Evolutionary conservation across 2,888 invertebrate genomes (phyloP).

Genomic region (Meiosimyza decipiens): DNA sequence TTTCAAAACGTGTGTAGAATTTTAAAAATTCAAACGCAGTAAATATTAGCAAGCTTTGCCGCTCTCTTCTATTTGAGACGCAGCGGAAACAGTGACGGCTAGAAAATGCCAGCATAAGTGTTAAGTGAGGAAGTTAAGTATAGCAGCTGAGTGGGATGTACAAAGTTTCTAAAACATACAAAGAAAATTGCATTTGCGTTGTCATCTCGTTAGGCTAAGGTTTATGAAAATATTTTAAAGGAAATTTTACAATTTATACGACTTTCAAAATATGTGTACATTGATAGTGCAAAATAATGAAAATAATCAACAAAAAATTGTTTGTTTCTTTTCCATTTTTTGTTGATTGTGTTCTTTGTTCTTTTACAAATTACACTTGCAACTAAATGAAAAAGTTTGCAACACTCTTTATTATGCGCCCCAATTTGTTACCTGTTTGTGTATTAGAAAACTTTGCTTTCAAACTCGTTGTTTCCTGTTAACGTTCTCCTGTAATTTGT

Average conservation of each 20-base stretch:
- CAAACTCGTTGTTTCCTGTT: constrained; percentile 2
- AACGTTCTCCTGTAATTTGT: constrained; percentile 16
- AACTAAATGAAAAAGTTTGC: constrained; percentile 22
- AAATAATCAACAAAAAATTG: too few relatives aligned
- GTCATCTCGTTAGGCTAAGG: constrained; percentile 17
- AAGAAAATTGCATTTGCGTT: constrained; percentile 20
- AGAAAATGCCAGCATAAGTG: too few relatives aligned
- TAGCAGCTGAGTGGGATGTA: neutral
- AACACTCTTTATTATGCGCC: neutral
- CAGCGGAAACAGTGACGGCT: too few relatives aligned
- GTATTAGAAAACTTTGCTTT: constrained; percentile 13
- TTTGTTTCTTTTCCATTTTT: too few relatives aligned
- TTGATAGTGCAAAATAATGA: too few relatives aligned
- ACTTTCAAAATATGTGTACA: too few relatives aligned
- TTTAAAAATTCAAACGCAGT: constrained; percentile 18
- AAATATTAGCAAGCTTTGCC: neutral
- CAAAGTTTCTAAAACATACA: neutral
- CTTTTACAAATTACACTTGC: neutral
- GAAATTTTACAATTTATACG: neutral
- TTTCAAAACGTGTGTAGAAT: constrained; percentile 54
- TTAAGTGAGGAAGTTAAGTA: neutral
- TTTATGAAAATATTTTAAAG: constrained; percentile 23
- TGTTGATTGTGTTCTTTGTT: neutral
- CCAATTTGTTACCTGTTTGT: constrained; percentile 20
- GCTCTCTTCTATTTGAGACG: too few relatives aligned